Evolutionary conservation across 2,888 invertebrate species (phyloP).

Genomic region (Halictus quadricinctus): DNA sequence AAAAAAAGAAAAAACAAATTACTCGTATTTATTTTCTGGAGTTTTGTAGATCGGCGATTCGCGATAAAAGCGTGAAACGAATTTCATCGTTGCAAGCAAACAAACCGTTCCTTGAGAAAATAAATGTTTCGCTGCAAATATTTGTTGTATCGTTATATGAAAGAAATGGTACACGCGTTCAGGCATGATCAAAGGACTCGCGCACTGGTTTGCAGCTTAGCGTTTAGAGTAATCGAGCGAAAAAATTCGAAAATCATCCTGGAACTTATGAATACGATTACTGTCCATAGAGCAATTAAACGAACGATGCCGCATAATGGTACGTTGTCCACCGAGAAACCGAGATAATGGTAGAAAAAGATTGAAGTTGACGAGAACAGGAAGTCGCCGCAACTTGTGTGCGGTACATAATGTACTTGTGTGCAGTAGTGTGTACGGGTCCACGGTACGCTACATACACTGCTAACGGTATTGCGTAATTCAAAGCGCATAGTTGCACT

Average conservation of each 20-base stretch:
- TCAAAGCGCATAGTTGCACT: slow-evolving; percentile 34
- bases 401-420: neutral
- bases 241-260: neutral
- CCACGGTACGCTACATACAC: slow-evolving; percentile 19
- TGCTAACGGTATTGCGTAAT: slow-evolving; percentile 53
- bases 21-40: neutral
- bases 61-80: neutral
- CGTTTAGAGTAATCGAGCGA: neutral
- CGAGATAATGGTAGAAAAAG: slow-evolving; percentile 42
- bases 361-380: slow-evolving; percentile 43
- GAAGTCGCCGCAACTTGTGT: slow-evolving; percentile 41
- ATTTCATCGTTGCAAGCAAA: neutral
- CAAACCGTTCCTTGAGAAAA: neutral
- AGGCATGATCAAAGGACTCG: neutral
- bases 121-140: neutral
- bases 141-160: neutral
- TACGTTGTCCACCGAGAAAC: slow-evolving; percentile 39
- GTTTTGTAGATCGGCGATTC: neutral
- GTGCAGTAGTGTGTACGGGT: neutral
- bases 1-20: neutral
- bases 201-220: no score
- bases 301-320: slow-evolving; percentile 24
- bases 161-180: neutral
- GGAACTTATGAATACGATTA: neutral
- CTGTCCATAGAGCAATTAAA: slow-evolving; percentile 21